Base-by-base conservation (phyloP, 2,113 vertebrate genomes). In the Gymnarchus niloticus region DNA sequence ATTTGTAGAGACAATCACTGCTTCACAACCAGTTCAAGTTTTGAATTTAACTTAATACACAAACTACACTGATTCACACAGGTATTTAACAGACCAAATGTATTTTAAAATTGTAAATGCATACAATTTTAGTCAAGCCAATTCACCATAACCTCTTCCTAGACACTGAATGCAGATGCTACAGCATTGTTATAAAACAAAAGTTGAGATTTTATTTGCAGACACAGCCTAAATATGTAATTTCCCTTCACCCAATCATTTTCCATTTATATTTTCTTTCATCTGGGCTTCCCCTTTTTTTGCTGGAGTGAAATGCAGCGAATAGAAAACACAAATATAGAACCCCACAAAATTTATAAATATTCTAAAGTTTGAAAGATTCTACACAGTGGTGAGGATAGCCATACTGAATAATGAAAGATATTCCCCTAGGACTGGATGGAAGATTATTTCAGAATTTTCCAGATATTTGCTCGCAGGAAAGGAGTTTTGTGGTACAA, bases 201-300 rank as follows among this genome's bases (percentile, higher is more conserved):
- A 25, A 52, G 25, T 46, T 23, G 49, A 52, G 46, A 46, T 28
- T 52, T 54, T 33, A 56, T 82, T 23, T 52, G 49, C 48, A 81
- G 23, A 81, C 23, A 81, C 48, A 48, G 9, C 80, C 80, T 54
- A 82, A 51, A 82, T 82, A 28, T 82, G 80, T 82, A 49, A 82
- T n/a, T 14, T 25, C 80, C 48, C 25, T 37, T 54, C 56, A n/a
- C 49, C 49, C 25, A 10, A 28, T 19, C 80, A 54, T 82, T 37
- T 82, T 6, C 80, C 56, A 56, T 54, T 82, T 82, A 54, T 82
- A 49, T 82, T 82, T 33, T 1, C 51, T n/a, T 82, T 54, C 8
- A 33, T 28, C 25, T 54, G n/a, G 54, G n/a, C 78, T 52, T 80
- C 77, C 41, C 48, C 46, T 51, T n/a, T 82, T n/a, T 14, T 56